Evolutionary conservation across 2,888 invertebrate species (phyloP), one percentile per base, ranked within the genome.

Genomic region (Volucella inanis): DNA sequence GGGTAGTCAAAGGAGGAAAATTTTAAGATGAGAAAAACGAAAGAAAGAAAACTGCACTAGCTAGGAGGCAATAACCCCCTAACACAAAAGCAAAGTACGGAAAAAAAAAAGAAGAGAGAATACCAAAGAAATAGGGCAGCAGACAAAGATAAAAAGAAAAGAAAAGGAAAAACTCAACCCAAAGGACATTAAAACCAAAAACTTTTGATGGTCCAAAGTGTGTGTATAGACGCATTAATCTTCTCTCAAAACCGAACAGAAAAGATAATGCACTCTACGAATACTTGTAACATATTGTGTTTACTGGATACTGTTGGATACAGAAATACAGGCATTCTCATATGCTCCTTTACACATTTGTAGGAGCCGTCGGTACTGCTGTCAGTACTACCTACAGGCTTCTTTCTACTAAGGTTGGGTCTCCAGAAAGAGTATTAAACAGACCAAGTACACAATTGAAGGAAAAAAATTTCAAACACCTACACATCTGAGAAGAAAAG

Each of bases 191-290:
- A 79, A 84, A 84, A 84, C 64, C 6, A 31, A 75, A 70, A 79
- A 84, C 71, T 79, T 84, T 79, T 84, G 81, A 85, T 85, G 71
- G 67, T 57, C 80, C 72, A 81, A 81, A 85, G 76, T 81, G 81
- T 77, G 76, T 81, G 81, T 80, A 75, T 80, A 81, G 85, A 85
- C 85, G 85, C 85, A 85, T 85, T 81, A 81, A 85, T 85, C 81
- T 85, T 76, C 85, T 77, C 76, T 31, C 31, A 47, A 71, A 55
- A 85, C 71, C 84, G 76, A 61, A 50, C 71, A 57, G 80, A 84
- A 84, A 80, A 80, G 79, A 85, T 81, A 85, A 85, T 85, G 81
- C 76, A 85, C 81, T 31, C 31, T 31, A 31, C 31, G 31, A 6
- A 31, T 62, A 85, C 64, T 74, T 47, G 12, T 55, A 22, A 22